A percentile compares a stretch with the other conserved stretches of the same genome.
phyloP scores from a whole-genome alignment of 2,797 vertebrate species.

The Dicrostonyx torquatus region DNA sequence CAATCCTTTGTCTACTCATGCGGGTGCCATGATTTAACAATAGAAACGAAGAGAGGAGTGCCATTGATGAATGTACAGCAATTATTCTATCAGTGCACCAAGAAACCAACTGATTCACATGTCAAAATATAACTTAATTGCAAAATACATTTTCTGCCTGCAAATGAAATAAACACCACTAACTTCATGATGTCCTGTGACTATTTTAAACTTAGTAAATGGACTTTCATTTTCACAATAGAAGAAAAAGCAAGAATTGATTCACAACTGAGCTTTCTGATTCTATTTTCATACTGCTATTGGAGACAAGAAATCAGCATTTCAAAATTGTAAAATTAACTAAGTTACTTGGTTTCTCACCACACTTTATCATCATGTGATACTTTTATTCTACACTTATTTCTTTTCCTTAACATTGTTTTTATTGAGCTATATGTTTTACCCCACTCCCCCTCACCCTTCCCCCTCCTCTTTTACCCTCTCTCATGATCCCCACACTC shows the following conservation, averaged over 20 bases:
- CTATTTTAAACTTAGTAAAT: conserved; percentile 17
- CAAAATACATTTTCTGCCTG: background rate
- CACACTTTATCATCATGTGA: background rate
- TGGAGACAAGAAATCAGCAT: background rate
- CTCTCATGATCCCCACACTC: too few species aligned
- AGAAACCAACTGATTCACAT: background rate
- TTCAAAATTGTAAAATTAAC: background rate
- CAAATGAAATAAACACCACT: background rate
- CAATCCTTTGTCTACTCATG: background rate
- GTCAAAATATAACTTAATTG: background rate
- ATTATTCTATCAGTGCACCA: background rate
- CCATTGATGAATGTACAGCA: background rate
- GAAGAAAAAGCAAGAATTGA: background rate
- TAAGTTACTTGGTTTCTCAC: background rate
- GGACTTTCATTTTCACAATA: background rate
- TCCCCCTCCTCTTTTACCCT: too few species aligned
- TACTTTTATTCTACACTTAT: background rate
- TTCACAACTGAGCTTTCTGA: background rate
- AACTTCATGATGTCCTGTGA: background rate
- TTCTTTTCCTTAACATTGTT: background rate
- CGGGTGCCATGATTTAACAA: background rate
- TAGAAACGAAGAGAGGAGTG: background rate
- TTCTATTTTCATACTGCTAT: background rate
- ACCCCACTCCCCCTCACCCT: too few species aligned
- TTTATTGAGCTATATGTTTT: too few species aligned